A percentile compares a stretch with the other conserved stretches of the same genome.
phyloP scores from a whole-genome alignment of 2,797 vertebrate genomes.

The Microctenopoma steveboyesi region DNA sequence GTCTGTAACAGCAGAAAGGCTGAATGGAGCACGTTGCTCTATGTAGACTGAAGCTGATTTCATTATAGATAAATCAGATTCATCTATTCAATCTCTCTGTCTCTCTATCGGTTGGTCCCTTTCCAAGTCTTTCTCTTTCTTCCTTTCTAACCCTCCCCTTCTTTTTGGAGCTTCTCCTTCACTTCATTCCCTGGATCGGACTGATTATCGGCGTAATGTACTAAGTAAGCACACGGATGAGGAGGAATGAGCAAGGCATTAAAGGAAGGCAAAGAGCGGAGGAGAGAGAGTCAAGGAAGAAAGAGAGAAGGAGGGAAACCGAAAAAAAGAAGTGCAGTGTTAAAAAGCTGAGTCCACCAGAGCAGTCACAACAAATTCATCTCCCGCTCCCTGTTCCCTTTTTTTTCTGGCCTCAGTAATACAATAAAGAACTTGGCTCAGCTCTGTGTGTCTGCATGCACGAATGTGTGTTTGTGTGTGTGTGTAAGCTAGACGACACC shows the following conservation, averaged over 20 bases:
- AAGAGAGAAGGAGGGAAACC: conserved; percentile 22
- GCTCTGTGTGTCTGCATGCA: conserved; percentile 54
- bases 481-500: conserved; percentile 71
- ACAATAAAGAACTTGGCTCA: conserved; percentile 78
- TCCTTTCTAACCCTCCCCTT: conserved; percentile 25
- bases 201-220: conserved; percentile 65
- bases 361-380: conserved; percentile 81
- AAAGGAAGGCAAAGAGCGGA: conserved; percentile 9
- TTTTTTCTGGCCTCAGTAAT: conserved; percentile 69
- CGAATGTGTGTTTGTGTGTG: conserved; percentile 43
- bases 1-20: conserved; percentile 76
- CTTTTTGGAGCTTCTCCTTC: conserved; percentile 33
- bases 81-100: conserved; percentile 76
- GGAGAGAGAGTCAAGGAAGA: conserved; percentile 28
- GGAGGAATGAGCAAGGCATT: not conserved
- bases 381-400: conserved; percentile 56
- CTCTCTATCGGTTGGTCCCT: conserved; percentile 51
- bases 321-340: conserved; percentile 52
- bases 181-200: conserved; percentile 53
- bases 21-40: conserved; percentile 73
- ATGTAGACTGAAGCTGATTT: conserved; percentile 74
- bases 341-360: conserved; percentile 79
- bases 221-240: conserved; percentile 57
- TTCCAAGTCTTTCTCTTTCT: conserved; percentile 59
- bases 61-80: conserved; percentile 84